These are phyloP conservation scores for Lanistes nyassanus DNA, from an alignment of 1,140 invertebrate species.

Conservation along the genomic window DNA sequence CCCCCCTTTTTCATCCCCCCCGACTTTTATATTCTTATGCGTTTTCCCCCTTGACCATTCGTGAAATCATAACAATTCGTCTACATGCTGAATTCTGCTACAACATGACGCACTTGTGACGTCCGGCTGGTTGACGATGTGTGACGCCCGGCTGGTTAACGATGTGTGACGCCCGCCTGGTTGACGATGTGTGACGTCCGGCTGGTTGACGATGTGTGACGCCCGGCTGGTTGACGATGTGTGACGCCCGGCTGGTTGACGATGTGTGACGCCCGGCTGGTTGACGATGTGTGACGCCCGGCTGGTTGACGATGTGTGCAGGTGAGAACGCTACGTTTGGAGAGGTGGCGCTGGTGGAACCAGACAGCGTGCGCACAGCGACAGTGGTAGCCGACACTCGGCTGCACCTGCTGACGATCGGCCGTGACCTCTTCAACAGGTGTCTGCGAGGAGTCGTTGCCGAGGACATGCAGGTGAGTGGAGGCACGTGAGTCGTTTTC, in stretches of 20 bases:
- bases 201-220: too few relatives aligned
- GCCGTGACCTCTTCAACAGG: constrained; percentile 61
- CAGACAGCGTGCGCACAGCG: constrained; percentile 60
- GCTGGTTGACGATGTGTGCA: constrained; percentile 23
- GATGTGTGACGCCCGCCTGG: background rate
- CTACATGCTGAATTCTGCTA: background rate
- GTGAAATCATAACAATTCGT: background rate
- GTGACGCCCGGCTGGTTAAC: background rate
- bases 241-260: background rate
- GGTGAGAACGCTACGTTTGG: constrained; percentile 63
- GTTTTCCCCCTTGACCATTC: background rate
- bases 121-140: too few relatives aligned
- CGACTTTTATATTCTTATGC: background rate
- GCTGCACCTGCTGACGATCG: constrained; percentile 59
- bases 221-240: too few relatives aligned
- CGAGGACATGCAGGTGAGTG: constrained; percentile 18
- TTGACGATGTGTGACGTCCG: too few relatives aligned
- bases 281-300: background rate
- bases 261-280: background rate
- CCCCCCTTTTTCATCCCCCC: background rate
- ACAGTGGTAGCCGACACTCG: constrained; percentile 55
- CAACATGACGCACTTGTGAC: too few relatives aligned
- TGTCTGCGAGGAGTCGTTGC: constrained; percentile 59
- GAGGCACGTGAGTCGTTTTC: too few relatives aligned
- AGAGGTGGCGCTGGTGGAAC: constrained; percentile 57